phyloP scores from a whole-genome alignment of 2,888 invertebrate genomes.

The Diachrysia chrysitis region DNA sequence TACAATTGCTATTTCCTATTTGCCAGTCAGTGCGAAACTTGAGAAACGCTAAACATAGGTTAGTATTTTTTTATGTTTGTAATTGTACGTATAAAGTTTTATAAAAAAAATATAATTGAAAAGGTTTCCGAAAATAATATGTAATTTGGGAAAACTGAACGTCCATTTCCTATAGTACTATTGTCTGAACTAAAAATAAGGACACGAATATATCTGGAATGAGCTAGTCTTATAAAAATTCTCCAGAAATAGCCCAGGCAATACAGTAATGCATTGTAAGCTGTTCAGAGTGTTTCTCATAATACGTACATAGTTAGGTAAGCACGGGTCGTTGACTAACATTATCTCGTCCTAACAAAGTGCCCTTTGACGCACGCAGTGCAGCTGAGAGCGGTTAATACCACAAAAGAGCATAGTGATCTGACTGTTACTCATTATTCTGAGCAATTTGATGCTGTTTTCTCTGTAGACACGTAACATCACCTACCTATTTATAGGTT shows the following conservation, averaged over 20 bases:
- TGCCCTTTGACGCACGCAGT: constrained; percentile 65
- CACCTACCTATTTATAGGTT: background rate
- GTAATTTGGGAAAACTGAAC: too few relatives aligned
- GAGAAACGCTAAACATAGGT: too few relatives aligned
- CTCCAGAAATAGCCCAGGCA: background rate
- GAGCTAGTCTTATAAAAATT: background rate
- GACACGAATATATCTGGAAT: too few relatives aligned
- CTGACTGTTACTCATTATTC: constrained; percentile 60
- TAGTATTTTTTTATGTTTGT: too few relatives aligned
- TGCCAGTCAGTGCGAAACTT: too few relatives aligned
- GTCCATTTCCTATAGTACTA: too few relatives aligned
- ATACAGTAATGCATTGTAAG: constrained; percentile 50
- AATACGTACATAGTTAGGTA: constrained; percentile 60
- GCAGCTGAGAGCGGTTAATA: constrained; percentile 62
- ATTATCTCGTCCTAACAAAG: constrained; percentile 71
- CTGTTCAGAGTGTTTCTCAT: constrained; percentile 48
- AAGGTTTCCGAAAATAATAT: too few relatives aligned
- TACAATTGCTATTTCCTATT: too few relatives aligned
- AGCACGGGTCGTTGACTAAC: constrained; percentile 65
- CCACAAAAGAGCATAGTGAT: constrained; percentile 64
- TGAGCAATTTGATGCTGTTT: constrained; percentile 50
- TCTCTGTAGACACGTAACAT: constrained; percentile 25
- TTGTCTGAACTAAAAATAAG: too few relatives aligned
- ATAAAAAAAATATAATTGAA: too few relatives aligned
- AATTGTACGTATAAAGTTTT: too few relatives aligned